Evolutionary conservation across 2,797 vertebrate genomes (phyloP).

Genomic region (Myotis vivesi): DNA sequence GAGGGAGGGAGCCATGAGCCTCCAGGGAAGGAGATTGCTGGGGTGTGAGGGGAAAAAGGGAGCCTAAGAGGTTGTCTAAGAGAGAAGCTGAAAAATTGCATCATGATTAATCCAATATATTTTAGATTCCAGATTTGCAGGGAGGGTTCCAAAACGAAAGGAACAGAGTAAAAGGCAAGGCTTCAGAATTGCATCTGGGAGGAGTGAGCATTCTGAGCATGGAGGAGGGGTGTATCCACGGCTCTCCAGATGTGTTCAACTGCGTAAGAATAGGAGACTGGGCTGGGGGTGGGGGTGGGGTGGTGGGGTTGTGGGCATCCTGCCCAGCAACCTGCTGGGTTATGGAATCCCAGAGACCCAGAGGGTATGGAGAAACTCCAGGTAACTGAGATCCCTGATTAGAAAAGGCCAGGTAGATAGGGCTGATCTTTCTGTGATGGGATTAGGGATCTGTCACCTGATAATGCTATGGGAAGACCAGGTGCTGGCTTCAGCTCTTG

Average conservation of each 20-base stretch:
- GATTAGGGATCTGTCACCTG: conserved; percentile 4
- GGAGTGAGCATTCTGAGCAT: not conserved
- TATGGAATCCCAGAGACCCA: not conserved
- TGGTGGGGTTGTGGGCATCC: not conserved
- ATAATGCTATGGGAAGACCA: not conserved
- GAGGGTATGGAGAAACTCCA: not conserved
- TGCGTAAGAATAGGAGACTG: not conserved
- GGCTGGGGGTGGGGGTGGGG: too few relatives aligned
- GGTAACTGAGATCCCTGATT: not conserved
- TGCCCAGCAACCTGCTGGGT: not conserved
- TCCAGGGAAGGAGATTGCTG: not conserved
- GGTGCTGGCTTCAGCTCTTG: not conserved
- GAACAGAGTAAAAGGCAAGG: not conserved
- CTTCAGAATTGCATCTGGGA: not conserved
- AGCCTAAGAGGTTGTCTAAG: not conserved
- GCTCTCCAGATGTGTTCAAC: not conserved
- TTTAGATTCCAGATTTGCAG: not conserved
- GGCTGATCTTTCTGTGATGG: not conserved
- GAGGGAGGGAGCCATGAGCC: not conserved
- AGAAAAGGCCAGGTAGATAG: not conserved
- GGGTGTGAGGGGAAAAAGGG: not conserved
- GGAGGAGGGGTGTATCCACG: not conserved
- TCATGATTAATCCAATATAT: not conserved
- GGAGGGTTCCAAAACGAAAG: not conserved
- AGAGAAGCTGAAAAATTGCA: not conserved